A percentile compares a stretch with the other conserved stretches of the same genome.
phyloP scores from a whole-genome alignment of 2,888 invertebrate genomes.

The Siphlonurus alternatus region DNA sequence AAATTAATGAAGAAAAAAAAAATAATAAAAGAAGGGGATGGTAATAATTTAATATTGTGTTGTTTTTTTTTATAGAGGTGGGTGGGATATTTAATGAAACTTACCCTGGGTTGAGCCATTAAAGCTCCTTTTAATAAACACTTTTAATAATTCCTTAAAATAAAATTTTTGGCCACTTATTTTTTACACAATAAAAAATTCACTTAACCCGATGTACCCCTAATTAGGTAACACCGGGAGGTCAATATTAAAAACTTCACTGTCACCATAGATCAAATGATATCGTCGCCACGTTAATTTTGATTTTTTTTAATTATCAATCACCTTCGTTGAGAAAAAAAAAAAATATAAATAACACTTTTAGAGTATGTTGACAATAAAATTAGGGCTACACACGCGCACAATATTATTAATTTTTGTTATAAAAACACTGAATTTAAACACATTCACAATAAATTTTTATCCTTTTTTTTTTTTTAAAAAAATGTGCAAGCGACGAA shows the following conservation, averaged over 20 bases:
- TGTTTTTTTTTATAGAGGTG: background rate
- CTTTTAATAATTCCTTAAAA: background rate
- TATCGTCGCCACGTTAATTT: background rate
- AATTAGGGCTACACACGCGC: background rate
- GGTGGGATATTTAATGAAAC: slow-evolving; percentile 23
- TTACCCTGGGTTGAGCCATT: slow-evolving; percentile 85
- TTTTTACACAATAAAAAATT: background rate
- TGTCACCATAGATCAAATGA: background rate
- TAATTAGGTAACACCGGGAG: background rate
- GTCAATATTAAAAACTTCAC: background rate
- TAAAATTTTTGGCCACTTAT: background rate
- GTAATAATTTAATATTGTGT: background rate
- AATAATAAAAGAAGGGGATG: background rate
- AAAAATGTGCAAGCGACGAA: background rate
- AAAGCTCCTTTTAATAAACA: slow-evolving; percentile 32
- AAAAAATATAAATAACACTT: background rate
- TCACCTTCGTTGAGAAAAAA: background rate
- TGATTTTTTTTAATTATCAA: background rate
- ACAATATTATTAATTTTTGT: background rate
- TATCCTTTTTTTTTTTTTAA: background rate
- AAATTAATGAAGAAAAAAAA: no score
- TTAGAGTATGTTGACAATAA: background rate
- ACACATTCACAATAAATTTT: background rate
- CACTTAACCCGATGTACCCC: background rate
- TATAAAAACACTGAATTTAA: background rate